Base-by-base conservation (phyloP, 2,888 invertebrate species). In the Diaperis boleti region DNA sequence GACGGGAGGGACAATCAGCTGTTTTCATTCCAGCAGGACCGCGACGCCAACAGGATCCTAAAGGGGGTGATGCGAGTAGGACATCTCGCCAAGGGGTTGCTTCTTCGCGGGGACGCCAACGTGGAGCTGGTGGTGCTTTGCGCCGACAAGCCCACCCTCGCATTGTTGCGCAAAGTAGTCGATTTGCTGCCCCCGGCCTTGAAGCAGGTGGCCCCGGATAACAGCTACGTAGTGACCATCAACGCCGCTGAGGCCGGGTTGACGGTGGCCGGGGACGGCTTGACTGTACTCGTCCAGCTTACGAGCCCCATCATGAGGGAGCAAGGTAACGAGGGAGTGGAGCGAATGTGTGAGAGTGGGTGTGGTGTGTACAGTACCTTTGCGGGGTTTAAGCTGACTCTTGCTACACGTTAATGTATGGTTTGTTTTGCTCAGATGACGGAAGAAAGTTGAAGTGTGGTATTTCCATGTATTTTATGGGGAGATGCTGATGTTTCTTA, bases 61-160 rank as follows among this genome's bases (percentile, higher is more conserved):
- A 95, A 96, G 81, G 98, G 98, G 62, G 97, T 98, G 18, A 96
- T 98, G 96, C 89, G 98, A 67, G 96, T 98, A 41, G 97, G 97
- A 54, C 91, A 93, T 77, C 83, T 96, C 54, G 93, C 94, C 45
- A 95, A 95, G 79, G 94, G 96, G 33, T 87, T 98, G 64, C 85
- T 98, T 75, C 85, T 98, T 15, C 89, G 91, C 68, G 95, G 95
- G 3, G 98, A 98, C 83, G 89, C 89, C 66, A 88, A 89, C 76
- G 96, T 98, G 59, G 91, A 96, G 72, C 86, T 98, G 66, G 98
- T 98, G 29, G 95, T 98, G 55, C 85, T 98, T 59, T 98, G 97
- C 82, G 92, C 95, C 60, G 95, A 96, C 81, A 95, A 96, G 73
- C 98, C 98, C 62, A 97, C 97, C 54, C 81, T 89, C 78, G 89